A percentile compares a stretch with the other conserved stretches of the same genome.
Conservation (phyloP, 37 sponge, comb jelly and placozoan genomes). For the Bolinopsis microptera region DNA sequence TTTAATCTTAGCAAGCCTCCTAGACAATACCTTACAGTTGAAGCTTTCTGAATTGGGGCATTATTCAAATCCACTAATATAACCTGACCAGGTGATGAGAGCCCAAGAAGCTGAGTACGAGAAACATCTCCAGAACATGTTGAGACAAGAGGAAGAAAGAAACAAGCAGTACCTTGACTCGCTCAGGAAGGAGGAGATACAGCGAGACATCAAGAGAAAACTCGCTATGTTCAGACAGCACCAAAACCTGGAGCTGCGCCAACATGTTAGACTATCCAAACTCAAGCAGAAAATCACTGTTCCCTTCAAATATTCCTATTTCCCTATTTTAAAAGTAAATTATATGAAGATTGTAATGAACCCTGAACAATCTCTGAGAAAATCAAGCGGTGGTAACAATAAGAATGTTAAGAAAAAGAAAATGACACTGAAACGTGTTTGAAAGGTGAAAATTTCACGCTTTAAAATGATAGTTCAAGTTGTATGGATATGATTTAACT, state of each 20-base stretch:
- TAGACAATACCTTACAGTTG: too few species aligned
- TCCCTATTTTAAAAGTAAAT: slow-evolving; percentile 1
- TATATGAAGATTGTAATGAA: slow-evolving; percentile 12
- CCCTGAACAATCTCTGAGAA: neutral
- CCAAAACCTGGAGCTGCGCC: slow-evolving; percentile 58
- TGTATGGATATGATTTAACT: too few species aligned
- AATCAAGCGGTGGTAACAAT: neutral
- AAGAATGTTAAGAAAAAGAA: neutral
- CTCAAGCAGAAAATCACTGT: slow-evolving; percentile 42
- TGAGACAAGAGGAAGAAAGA: slow-evolving; percentile 42
- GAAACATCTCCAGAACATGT: slow-evolving; percentile 42
- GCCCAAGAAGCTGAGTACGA: slow-evolving; percentile 55
- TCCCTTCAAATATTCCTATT: slow-evolving; percentile 60
- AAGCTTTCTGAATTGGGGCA: neutral
- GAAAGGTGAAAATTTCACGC: too few species aligned
- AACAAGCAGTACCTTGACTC: slow-evolving; percentile 1
- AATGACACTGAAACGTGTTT: neutral
- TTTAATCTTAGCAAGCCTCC: too few species aligned
- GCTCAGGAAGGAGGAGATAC: slow-evolving; percentile 36
- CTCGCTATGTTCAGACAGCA: slow-evolving; percentile 38
- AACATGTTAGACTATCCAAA: slow-evolving; percentile 36
- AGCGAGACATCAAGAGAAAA: slow-evolving; percentile 20
- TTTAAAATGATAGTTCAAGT: too few species aligned
- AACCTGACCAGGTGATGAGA: slow-evolving; percentile 18
- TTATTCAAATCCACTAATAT: neutral